phyloP scores from a whole-genome alignment of 2,113 vertebrate genomes.

The Neolamprologus variostigma region DNA sequence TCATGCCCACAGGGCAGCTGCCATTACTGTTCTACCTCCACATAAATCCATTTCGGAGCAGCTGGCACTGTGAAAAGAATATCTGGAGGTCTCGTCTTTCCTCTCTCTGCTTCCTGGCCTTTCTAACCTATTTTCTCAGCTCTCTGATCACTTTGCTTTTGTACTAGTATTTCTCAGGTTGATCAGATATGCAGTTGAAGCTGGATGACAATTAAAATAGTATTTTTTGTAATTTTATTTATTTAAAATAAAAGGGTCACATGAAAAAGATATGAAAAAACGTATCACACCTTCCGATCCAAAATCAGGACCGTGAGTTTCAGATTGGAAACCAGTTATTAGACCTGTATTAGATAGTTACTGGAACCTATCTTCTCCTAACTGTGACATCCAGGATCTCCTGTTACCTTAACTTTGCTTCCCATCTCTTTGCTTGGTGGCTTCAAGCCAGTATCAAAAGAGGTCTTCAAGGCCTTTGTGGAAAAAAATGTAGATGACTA shows the following conservation, averaged over 20 bases:
- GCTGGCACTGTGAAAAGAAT: neutral
- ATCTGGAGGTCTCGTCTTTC: neutral
- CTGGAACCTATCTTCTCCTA: neutral
- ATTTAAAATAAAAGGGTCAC: neutral
- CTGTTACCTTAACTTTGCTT: neutral
- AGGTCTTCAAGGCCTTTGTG: neutral
- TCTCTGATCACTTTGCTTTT: neutral
- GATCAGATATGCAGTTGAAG: neutral
- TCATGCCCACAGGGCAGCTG: slow-evolving; percentile 19
- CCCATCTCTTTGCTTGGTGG: neutral
- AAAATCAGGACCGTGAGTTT: neutral
- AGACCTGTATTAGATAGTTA: neutral
- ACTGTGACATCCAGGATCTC: neutral
- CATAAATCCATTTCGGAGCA: neutral
- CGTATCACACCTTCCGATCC: neutral
- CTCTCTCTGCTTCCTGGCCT: neutral
- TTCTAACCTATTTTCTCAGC: neutral
- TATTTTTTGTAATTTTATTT: neutral
- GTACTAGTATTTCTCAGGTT: neutral
- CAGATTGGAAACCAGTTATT: neutral
- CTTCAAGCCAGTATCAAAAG: neutral
- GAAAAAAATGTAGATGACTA: neutral
- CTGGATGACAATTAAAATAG: neutral
- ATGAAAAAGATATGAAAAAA: neutral
- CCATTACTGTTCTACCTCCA: neutral